Evolutionary conservation across 2,888 invertebrate genomes (phyloP).

Genomic region (Perdita meconis): DNA sequence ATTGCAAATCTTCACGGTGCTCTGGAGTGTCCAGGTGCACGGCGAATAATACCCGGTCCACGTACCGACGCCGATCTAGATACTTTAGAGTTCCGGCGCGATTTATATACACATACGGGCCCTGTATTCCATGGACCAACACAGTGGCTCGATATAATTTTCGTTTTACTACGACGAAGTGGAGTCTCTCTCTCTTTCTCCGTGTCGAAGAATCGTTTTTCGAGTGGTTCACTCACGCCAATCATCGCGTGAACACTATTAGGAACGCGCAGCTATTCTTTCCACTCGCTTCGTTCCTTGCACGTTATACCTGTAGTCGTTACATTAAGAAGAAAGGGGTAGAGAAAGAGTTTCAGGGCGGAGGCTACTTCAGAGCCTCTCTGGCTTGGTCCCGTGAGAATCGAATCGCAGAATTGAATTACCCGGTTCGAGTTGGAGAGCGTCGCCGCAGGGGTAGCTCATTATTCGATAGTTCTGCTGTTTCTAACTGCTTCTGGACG

Average conservation of each 20-base stretch:
- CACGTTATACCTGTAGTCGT: conserved; percentile 62
- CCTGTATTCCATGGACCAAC: conserved; percentile 22
- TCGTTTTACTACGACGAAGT: conserved; percentile 7
- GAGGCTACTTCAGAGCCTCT: conserved; percentile 61
- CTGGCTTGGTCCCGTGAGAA: conserved; percentile 65
- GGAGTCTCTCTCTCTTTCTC: conserved; percentile 16
- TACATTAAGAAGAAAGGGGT: conserved; percentile 43
- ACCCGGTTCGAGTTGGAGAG: conserved; percentile 45
- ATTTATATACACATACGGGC: conserved; percentile 54
- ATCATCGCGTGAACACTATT: conserved; percentile 63
- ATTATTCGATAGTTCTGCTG: conserved; percentile 62
- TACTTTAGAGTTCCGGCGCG: conserved; percentile 71
- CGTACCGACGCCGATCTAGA: conserved; percentile 68
- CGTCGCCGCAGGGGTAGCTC: conserved; percentile 60
- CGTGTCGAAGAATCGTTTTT: conserved; percentile 50
- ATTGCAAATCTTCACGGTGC: conserved; percentile 78
- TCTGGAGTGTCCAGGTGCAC: conserved; percentile 81
- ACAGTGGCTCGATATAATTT: conserved; percentile 25
- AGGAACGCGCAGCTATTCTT: conserved; percentile 45
- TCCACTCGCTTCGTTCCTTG: conserved; percentile 18
- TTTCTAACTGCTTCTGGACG: conserved; percentile 45
- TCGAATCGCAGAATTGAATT: conserved; percentile 67
- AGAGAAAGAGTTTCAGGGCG: conserved; percentile 54
- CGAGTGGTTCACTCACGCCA: conserved; percentile 64
- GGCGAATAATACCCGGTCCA: conserved; percentile 67